These are phyloP conservation scores for Cotesia glomerata DNA, from an alignment of 1,140 invertebrate species.

Conservation along the genomic window DNA sequence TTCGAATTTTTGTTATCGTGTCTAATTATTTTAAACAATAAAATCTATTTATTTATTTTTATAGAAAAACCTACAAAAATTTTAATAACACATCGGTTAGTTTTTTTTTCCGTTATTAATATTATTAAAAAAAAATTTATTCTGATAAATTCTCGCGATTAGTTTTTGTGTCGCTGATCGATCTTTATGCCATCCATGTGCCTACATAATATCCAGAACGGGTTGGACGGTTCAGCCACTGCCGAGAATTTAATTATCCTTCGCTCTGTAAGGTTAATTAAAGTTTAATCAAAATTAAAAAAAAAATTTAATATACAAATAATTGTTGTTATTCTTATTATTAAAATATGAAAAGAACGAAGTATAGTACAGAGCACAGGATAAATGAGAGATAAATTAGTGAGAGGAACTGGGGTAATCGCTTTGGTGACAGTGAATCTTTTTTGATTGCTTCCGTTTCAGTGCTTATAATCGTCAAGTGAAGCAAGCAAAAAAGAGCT, in stretches of 20 bases:
- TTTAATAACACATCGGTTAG: no score
- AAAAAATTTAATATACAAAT: neutral
- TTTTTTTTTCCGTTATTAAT: neutral
- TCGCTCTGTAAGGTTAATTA: conserved; percentile 21
- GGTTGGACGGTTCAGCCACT: conserved; percentile 62
- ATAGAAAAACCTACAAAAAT: conserved; percentile 18
- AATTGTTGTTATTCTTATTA: neutral
- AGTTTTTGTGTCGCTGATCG: conserved; percentile 30
- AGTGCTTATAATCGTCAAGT: neutral
- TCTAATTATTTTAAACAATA: conserved; percentile 29
- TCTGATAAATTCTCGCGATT: neutral
- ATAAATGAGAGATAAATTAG: conserved; percentile 18
- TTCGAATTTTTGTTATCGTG: neutral
- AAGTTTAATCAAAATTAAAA: conserved; percentile 11
- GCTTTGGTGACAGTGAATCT: conserved; percentile 28
- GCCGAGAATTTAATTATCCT: conserved; percentile 30
- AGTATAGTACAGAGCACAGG: conserved; percentile 5
- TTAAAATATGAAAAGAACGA: neutral
- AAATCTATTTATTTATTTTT: conserved; percentile 35
- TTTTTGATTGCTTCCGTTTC: conserved; percentile 12
- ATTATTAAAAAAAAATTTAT: neutral
- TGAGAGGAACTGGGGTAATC: conserved; percentile 32
- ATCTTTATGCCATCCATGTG: conserved; percentile 22
- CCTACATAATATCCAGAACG: conserved; percentile 61
- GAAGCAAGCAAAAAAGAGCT: no score